Conservation (phyloP, 1,140 invertebrate genomes). For the Diploscapter pachys region DNA sequence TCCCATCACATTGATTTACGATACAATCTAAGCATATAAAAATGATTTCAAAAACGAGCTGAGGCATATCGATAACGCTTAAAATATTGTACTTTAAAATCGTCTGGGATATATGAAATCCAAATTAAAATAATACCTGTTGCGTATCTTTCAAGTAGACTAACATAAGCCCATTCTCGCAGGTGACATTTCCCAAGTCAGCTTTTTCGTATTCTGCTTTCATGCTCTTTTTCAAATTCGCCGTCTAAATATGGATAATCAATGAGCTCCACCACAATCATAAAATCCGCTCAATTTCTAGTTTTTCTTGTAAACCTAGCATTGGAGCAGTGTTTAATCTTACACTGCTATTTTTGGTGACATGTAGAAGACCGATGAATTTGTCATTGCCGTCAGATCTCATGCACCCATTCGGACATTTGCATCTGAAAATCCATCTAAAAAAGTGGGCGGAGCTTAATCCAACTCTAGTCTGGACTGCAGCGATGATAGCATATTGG, state of each 20-base stretch:
- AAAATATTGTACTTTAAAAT: not conserved
- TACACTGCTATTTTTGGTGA: conserved; percentile 29
- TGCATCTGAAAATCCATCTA: conserved; percentile 27
- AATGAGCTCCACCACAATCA: not conserved
- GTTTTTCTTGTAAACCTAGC: conserved; percentile 2
- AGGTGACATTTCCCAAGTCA: conserved; percentile 30
- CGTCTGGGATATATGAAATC: not conserved
- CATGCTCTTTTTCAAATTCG: conserved; percentile 23
- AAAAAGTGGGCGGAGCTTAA: not conserved
- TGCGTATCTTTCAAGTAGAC: conserved; percentile 39
- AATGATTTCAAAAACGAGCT: conserved; percentile 13
- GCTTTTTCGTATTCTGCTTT: conserved; percentile 30
- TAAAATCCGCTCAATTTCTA: not conserved
- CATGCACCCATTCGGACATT: conserved; percentile 29
- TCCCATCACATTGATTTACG: not conserved
- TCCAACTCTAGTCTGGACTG: conserved; percentile 28
- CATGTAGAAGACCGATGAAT: conserved; percentile 36
- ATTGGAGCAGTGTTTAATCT: conserved; percentile 19
- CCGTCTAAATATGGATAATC: conserved; percentile 11
- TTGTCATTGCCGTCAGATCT: conserved; percentile 30
- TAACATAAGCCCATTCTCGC: conserved; percentile 35
- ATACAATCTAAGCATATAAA: not conserved
- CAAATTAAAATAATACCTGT: conserved; percentile 20
- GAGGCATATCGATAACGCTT: not conserved
- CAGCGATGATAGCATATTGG: conserved; percentile 21